Evolutionary conservation across 1,140 invertebrate genomes (phyloP), one percentile per base, ranked within the genome.

Genomic region (Drosophila tani): DNA sequence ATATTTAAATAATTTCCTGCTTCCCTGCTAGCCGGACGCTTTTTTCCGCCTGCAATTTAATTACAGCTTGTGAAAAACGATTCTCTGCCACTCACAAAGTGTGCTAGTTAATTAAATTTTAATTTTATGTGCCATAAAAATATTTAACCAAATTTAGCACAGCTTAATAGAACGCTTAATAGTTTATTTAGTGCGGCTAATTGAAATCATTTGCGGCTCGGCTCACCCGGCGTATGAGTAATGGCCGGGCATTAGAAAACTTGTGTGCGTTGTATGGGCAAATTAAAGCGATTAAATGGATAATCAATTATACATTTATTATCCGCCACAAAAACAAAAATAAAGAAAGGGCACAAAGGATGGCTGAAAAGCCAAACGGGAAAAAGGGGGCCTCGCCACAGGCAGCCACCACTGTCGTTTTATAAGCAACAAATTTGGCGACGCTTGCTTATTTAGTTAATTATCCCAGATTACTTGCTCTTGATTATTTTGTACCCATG

Each of bases 361-460:
- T n/a, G 38, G 19, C 19, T 56, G 14, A 24, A 40, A 55, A 40
- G 35, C 53, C 53, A 55, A n/a, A 29, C 50, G 17, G 19, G 29
- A 35, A 17, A 29, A 5, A 24, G 12, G 29, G n/a, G 15, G 43
- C 32, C 19, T 60, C 51, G 51, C 75, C 53, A 24, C 75, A 62
- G 74, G 75, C 73, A 53, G 56, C 32, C 49, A 32, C 43, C 32
- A 70, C 67, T 84, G 78, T 79, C 62, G 78, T 60, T 69, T 69
- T 60, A 49, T 27, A 60, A 76, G 75, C 77, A 70, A 82, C 84
- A 88, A 88, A 87, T 87, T 87, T 88, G 84, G 73, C 81, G 77
- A 78, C 81, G 84, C 84, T 81, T 75, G 84, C 84, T 87, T 88
- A 84, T 87, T 87, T 81, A 84, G 84, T 88, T 87, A 87, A 87